Percentiles rank a stretch among this genome's conserved stretches.
Evolutionary conservation across 2,797 vertebrate species (phyloP).

Genomic region (Eidolon dupreanum): DNA sequence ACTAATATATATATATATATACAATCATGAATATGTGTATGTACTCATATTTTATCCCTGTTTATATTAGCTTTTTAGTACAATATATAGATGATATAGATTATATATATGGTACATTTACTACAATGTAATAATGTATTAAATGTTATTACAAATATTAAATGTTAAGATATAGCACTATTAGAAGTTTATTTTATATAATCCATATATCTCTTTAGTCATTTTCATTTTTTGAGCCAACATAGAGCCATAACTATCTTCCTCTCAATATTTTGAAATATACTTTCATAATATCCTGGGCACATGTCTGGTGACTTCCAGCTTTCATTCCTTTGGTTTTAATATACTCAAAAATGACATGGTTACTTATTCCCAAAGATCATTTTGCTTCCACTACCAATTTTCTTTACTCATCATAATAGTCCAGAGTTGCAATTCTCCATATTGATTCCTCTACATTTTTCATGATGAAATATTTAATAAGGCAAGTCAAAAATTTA

Average conservation of each 20-base stretch:
- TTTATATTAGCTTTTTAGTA: background rate
- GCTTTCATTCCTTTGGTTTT: conserved; percentile 3
- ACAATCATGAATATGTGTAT: no score
- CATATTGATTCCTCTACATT: conserved; percentile 68
- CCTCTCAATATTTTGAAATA: background rate
- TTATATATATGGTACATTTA: background rate
- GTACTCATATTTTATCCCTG: background rate
- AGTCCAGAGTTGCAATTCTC: conserved; percentile 23
- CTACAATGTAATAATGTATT: background rate
- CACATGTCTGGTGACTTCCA: background rate
- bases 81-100: background rate
- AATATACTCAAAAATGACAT: conserved; percentile 37
- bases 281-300: background rate
- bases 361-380: conserved; percentile 56
- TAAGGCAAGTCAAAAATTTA: conserved; percentile 65
- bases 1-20: background rate
- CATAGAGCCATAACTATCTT: background rate
- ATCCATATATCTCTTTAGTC: background rate
- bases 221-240: background rate
- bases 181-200: background rate
- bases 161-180: background rate
- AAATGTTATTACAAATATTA: background rate
- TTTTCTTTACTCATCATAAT: conserved; percentile 70
- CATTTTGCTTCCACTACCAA: conserved; percentile 46
- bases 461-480: conserved; percentile 73